Evolutionary conservation across 1,140 invertebrate genomes (phyloP).

Genomic region (Planococcus citri): DNA sequence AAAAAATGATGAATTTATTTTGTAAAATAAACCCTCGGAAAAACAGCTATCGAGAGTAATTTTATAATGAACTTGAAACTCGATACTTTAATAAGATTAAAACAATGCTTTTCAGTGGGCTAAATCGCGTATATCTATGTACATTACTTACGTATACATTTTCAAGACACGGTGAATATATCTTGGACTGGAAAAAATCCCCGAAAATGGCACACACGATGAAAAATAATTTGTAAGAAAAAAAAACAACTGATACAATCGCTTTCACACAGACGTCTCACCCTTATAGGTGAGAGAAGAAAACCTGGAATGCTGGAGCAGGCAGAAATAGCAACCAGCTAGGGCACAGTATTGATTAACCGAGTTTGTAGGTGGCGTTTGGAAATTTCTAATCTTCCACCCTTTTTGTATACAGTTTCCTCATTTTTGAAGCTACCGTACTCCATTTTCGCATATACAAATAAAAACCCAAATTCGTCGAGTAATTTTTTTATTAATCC

Average conservation of each 20-base stretch:
- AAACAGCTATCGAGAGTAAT: too few relatives aligned
- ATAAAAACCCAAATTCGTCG: not conserved
- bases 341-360: conserved; percentile 18
- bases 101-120: not conserved
- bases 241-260: not conserved
- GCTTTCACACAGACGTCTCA: not conserved
- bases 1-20: not conserved
- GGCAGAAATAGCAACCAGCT: conserved; percentile 8
- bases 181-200: too few relatives aligned
- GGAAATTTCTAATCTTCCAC: conserved; percentile 19
- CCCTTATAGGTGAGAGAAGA: conserved; percentile 12
- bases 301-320: conserved; percentile 19
- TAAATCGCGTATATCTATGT: too few relatives aligned
- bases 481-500: not conserved
- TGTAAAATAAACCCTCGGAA: not conserved
- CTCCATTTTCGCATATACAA: not conserved
- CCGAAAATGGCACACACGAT: not conserved
- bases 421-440: conserved; percentile 2
- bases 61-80: not conserved
- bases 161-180: too few relatives aligned
- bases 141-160: too few relatives aligned
- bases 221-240: not conserved
- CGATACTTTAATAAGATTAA: not conserved
- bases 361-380: conserved; percentile 13
- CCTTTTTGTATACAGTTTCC: conserved; percentile 20